Evolutionary conservation across 2,113 vertebrate species (phyloP).

Genomic region (Menidia beryllina): DNA sequence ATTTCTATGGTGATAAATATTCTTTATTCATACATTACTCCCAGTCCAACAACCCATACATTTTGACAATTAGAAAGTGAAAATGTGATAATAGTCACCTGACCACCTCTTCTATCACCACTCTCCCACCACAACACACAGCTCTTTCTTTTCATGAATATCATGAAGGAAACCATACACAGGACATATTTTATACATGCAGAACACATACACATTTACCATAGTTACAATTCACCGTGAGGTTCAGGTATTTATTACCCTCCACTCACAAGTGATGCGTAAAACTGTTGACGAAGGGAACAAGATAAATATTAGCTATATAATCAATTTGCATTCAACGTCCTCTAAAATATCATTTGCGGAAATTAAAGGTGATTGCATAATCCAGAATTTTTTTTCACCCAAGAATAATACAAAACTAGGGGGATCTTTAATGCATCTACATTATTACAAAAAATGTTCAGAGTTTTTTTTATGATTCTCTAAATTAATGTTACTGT

Average conservation of each 20-base stretch:
- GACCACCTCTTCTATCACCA: not conserved
- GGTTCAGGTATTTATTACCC: constrained; percentile 15
- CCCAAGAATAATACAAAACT: not conserved
- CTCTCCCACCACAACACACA: constrained; percentile 32
- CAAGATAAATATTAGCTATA: not conserved
- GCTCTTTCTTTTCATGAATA: constrained; percentile 67
- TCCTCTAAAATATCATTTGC: not conserved
- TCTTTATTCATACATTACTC: constrained; percentile 63
- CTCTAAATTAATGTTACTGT: not conserved
- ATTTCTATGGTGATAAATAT: constrained; percentile 50
- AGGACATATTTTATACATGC: constrained; percentile 62
- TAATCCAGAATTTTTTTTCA: constrained; percentile 16
- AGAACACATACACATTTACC: constrained; percentile 48
- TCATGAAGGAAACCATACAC: constrained; percentile 71
- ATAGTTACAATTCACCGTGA: constrained; percentile 31
- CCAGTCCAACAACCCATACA: constrained; percentile 13
- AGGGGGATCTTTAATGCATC: not conserved
- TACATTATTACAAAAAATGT: constrained; percentile 16
- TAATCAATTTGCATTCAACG: not conserved
- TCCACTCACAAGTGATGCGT: not conserved
- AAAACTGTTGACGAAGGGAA: constrained; percentile 4
- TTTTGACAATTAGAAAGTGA: constrained; percentile 39
- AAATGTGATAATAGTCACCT: constrained; percentile 11
- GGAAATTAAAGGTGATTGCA: not conserved
- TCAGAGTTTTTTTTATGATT: not conserved